A percentile compares a stretch with the other conserved stretches of the same genome.
Conservation (phyloP, 1,140 invertebrate species). For the Myzus persicae region DNA sequence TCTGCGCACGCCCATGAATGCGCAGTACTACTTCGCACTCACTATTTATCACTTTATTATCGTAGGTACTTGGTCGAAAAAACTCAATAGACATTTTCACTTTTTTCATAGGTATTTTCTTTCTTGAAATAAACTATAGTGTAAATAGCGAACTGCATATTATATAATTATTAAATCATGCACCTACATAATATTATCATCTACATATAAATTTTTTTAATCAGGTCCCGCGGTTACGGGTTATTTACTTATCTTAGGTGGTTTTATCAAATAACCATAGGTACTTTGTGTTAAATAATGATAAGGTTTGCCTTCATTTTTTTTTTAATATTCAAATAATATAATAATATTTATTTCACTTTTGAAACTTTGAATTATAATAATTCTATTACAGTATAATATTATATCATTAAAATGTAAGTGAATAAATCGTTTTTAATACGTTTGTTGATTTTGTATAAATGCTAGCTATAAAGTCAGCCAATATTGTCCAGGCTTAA, state of each 20-base stretch:
- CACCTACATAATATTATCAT: no score
- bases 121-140: neutral
- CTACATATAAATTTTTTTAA: neutral
- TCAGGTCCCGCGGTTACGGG: neutral
- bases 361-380: no score
- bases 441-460: neutral
- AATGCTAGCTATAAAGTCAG: neutral
- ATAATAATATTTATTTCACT: no score
- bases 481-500: neutral
- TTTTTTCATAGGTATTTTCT: neutral
- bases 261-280: neutral
- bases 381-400: no score
- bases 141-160: neutral
- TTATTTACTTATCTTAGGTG: neutral
- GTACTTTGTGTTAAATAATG: neutral
- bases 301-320: no score
- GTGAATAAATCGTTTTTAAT: no score
- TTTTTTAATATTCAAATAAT: no score
- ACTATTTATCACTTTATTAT: neutral
- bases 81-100: neutral
- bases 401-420: no score
- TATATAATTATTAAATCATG: neutral
- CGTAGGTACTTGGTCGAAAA: neutral
- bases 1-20: no score
- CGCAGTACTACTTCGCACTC: neutral